A percentile compares a stretch with the other conserved stretches of the same genome.
These are phyloP conservation scores for Ephestia elutella DNA, from an alignment of 1,140 invertebrate species.

Conservation along the genomic window DNA sequence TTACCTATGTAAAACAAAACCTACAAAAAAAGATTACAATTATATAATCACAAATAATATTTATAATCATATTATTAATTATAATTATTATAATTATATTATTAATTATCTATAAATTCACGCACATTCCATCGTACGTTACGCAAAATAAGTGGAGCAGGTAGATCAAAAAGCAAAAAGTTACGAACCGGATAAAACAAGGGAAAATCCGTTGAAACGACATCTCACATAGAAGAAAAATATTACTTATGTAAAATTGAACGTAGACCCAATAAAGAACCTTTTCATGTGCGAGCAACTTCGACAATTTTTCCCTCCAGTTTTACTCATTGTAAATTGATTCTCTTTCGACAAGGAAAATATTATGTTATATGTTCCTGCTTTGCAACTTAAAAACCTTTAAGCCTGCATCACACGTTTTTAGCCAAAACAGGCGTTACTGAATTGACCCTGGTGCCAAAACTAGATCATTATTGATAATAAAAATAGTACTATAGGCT, in stretches of 20 bases:
- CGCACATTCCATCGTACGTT: too few species aligned
- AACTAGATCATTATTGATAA: too few species aligned
- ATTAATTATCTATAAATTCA: not conserved
- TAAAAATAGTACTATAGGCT: too few species aligned
- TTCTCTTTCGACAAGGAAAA: slow-evolving; percentile 28
- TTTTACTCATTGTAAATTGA: slow-evolving; percentile 27
- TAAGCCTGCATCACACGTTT: too few species aligned
- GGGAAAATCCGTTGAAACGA: not conserved
- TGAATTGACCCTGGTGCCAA: too few species aligned
- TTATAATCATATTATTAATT: too few species aligned
- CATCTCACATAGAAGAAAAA: slow-evolving; percentile 7
- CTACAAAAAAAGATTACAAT: too few species aligned
- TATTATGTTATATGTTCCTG: slow-evolving; percentile 25
- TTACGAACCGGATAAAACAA: not conserved
- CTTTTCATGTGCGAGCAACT: slow-evolving; percentile 31
- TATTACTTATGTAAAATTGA: slow-evolving; percentile 25
- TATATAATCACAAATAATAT: too few species aligned
- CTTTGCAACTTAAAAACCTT: not conserved
- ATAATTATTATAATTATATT: too few species aligned
- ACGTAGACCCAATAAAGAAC: slow-evolving; percentile 21
- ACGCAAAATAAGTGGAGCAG: not conserved
- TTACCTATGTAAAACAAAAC: too few species aligned
- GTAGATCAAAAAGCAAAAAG: slow-evolving; percentile 3
- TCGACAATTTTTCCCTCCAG: slow-evolving; percentile 27
- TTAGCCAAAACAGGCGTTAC: too few species aligned